Conservation (phyloP, 2,113 vertebrate genomes). For the Leucopternis melanops region DNA sequence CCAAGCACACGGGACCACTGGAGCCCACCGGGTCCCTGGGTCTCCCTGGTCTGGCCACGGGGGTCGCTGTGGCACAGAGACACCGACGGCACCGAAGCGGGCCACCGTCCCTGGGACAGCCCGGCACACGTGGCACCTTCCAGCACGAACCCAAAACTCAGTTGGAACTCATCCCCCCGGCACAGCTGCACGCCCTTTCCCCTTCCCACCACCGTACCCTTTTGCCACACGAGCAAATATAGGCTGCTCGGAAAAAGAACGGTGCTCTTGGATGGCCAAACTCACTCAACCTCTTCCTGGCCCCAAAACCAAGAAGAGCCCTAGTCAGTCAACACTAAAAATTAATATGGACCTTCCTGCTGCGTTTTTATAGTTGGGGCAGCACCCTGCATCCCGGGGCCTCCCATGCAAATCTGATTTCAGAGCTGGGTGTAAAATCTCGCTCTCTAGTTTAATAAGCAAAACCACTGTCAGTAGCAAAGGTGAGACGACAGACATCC, state of each 20-base stretch:
- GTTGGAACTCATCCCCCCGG: neutral
- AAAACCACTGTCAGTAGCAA: neutral
- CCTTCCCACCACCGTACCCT: neutral
- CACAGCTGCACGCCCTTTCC: rapidly evolving
- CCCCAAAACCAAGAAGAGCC: neutral
- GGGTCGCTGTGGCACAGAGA: neutral
- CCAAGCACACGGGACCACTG: rapidly evolving
- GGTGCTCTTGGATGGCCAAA: neutral
- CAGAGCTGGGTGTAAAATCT: neutral
- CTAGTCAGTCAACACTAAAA: neutral
- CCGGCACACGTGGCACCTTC: neutral
- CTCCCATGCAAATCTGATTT: neutral
- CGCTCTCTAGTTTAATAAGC: neutral
- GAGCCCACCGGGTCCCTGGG: neutral
- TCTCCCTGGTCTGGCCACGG: neutral
- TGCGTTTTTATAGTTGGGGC: neutral
- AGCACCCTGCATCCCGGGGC: neutral
- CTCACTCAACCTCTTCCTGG: neutral
- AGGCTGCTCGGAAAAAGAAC: neutral
- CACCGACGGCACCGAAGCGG: rapidly evolving
- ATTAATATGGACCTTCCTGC: neutral
- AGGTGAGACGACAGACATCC: neutral
- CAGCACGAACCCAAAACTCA: neutral
- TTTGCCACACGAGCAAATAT: neutral
- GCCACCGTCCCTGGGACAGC: neutral